Base-by-base conservation (phyloP, 2,113 vertebrate genomes). In the Peromyscus maniculatus region DNA sequence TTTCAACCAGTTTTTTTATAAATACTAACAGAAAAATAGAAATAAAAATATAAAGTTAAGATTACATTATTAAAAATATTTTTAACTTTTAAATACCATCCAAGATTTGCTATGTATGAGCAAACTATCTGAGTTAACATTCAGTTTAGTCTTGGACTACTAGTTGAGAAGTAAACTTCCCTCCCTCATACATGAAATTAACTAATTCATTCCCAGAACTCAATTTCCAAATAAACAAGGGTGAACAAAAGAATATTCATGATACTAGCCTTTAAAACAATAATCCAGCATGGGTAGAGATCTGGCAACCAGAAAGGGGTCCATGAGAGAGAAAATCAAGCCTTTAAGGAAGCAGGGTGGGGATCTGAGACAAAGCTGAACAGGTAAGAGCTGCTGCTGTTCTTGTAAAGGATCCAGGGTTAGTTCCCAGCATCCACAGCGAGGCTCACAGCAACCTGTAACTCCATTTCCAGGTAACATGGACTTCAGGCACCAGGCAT, bases 1-100 rank as follows among this genome's bases (percentile, higher is more conserved):
- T 62, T 94, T 91, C 52, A 96, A 82, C 1, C 39, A 94, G 15
- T 87, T 97, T 97, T 97, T 97, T 91, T 93, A 92, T 84, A 94
- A 94, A 49, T 49, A 43, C 39, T 16, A 66, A 89, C n/a, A 79
- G 66, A 91, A 74, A 97, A 96, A 88, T 28, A 80, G 46, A 86
- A 84, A 80, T 55, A 2, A 88, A 96, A 91, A 94, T 69, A 79
- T 62, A 67, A 89, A 91, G 5, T 64, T 57, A 75, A 93, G 69
- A 92, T 87, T 74, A 84, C 52, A 3, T n/a, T 84, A 75, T 82
- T 64, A 83, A 95, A 87, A 75, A 93, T 55, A 91, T 67, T 77
- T 64, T 90, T 89, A 89, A 84, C 6, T 93, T 86, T 93, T 71
- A 91, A 96, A 57, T 78, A 78, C 31, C 46, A 67, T 67, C 39